Evolutionary conservation across 2,888 invertebrate genomes (phyloP).

Genomic region (Hoplodrina ambigua): DNA sequence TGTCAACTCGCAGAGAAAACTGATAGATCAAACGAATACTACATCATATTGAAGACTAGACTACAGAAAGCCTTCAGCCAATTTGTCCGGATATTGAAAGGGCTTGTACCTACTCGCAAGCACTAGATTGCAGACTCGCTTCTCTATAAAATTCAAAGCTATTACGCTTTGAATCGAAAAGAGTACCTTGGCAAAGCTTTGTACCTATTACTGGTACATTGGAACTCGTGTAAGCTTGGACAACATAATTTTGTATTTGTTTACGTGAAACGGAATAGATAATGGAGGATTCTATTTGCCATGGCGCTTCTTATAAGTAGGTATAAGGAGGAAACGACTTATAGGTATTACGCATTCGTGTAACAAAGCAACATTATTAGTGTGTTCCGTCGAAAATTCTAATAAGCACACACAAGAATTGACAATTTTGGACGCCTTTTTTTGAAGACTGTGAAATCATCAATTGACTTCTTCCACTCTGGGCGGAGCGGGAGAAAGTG

Average conservation of each 20-base stretch:
- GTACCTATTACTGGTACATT: slow-evolving; percentile 7
- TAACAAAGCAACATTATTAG: too few relatives aligned
- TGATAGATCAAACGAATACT: slow-evolving; percentile 7
- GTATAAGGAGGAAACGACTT: background rate
- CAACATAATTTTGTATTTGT: slow-evolving; percentile 6
- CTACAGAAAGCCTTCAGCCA: slow-evolving; percentile 22
- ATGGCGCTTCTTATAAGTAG: background rate
- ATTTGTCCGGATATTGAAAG: slow-evolving; percentile 46
- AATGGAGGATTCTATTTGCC: slow-evolving; percentile 16
- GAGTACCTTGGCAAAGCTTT: slow-evolving; percentile 25
- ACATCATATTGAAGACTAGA: slow-evolving; percentile 7
- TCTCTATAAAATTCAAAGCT: slow-evolving; percentile 29
- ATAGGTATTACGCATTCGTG: background rate
- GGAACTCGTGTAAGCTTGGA: slow-evolving; percentile 24
- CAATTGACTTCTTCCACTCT: too few relatives aligned
- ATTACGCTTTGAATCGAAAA: background rate
- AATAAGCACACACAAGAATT: too few relatives aligned
- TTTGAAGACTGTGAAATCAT: too few relatives aligned
- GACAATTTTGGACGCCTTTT: too few relatives aligned
- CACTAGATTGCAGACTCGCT: slow-evolving; percentile 26
- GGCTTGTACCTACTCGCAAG: slow-evolving; percentile 12
- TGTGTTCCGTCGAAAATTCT: too few relatives aligned
- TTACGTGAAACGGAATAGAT: slow-evolving; percentile 21
- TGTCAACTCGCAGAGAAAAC: background rate
- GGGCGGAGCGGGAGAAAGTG: too few relatives aligned